These are phyloP conservation scores for Drosophila hamatofila DNA, from an alignment of 2,888 invertebrate genomes.

Conservation along the genomic window DNA sequence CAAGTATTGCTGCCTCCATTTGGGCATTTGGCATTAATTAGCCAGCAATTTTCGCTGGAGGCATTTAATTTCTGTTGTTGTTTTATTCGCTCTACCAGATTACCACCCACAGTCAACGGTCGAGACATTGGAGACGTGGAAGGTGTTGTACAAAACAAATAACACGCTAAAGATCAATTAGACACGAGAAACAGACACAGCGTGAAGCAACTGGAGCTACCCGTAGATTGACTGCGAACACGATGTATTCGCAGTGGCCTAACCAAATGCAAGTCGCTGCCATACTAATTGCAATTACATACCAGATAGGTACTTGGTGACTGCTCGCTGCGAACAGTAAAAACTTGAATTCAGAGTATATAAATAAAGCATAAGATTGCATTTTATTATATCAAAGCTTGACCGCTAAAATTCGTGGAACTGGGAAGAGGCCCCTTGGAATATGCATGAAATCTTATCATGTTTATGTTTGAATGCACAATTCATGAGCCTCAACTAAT, in stretches of 20 bases:
- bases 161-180: conserved; percentile 69
- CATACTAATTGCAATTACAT: conserved; percentile 29
- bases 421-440: background rate
- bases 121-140: conserved; percentile 52
- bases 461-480: conserved; percentile 49
- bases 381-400: conserved; percentile 26
- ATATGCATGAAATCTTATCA: conserved; percentile 37
- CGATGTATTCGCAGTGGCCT: conserved; percentile 34
- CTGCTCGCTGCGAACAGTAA: conserved; percentile 1
- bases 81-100: conserved; percentile 51
- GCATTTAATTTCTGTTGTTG: conserved; percentile 66
- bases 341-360: background rate
- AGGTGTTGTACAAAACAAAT: conserved; percentile 64
- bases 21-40: conserved; percentile 76
- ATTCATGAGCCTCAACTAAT: conserved; percentile 52
- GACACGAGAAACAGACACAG: conserved; percentile 62
- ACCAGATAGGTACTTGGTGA: conserved; percentile 12
- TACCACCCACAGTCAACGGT: conserved; percentile 58
- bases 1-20: conserved; percentile 46
- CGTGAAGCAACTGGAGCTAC: conserved; percentile 47
- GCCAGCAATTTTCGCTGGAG: conserved; percentile 72
- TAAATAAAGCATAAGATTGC: conserved; percentile 2
- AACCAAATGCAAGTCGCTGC: conserved; percentile 20
- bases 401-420: conserved; percentile 29
- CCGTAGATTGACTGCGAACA: conserved; percentile 54